Evolutionary conservation across 2,888 invertebrate genomes (phyloP).

Genomic region (Kuschelorhynchus macadamiae): DNA sequence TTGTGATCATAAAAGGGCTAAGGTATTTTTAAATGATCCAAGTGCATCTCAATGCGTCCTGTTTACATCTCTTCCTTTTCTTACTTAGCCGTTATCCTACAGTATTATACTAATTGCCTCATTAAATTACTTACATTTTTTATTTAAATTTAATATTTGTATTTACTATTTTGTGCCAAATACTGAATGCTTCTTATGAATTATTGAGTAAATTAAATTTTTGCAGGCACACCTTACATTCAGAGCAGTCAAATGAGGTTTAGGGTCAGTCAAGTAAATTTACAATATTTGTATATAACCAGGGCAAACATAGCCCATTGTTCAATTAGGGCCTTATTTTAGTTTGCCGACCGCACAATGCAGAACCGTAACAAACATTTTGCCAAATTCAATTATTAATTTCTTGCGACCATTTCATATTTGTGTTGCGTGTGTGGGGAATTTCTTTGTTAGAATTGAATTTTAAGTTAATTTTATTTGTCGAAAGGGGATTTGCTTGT

Average conservation of each 20-base stretch:
- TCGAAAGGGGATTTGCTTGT: slow-evolving; percentile 15
- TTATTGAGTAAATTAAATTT: slow-evolving; percentile 3
- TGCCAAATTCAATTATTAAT: slow-evolving; percentile 46
- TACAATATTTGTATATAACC: slow-evolving; percentile 37
- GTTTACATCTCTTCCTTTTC: no score
- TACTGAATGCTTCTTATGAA: no score
- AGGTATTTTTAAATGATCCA: no score
- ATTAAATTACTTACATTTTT: no score
- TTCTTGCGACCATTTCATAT: slow-evolving; percentile 39
- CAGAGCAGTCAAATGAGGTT: not conserved
- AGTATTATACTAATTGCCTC: no score
- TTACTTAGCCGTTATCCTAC: no score
- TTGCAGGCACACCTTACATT: not conserved
- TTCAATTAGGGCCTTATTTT: slow-evolving; percentile 40
- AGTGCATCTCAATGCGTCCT: no score
- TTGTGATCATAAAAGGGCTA: no score
- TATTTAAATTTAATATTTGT: no score
- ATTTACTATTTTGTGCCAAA: no score
- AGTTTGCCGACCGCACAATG: slow-evolving; percentile 32
- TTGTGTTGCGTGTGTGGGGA: slow-evolving; percentile 23
- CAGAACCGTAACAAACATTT: slow-evolving; percentile 41
- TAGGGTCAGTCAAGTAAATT: slow-evolving; percentile 30
- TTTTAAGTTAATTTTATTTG: slow-evolving; percentile 31
- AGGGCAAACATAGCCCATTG: slow-evolving; percentile 35
- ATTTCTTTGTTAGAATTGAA: slow-evolving; percentile 33